phyloP scores from a whole-genome alignment of 2,797 vertebrate species.

The Oreortyx pictus region DNA sequence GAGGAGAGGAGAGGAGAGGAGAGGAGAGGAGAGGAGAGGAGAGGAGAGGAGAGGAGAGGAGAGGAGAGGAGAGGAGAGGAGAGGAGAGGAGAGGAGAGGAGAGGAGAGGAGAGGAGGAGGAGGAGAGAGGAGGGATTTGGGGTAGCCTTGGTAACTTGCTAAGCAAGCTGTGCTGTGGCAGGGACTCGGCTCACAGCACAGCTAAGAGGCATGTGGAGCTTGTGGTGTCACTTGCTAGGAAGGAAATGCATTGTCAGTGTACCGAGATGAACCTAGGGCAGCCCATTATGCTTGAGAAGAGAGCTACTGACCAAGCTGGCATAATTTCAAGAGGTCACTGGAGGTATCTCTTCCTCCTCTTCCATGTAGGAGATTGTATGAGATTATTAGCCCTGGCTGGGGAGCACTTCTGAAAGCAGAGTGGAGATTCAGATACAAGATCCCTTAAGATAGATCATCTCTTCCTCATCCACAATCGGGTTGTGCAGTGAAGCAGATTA shows the following conservation, averaged over 20 bases:
- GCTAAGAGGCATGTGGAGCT: accelerated
- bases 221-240: not conserved
- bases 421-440: not conserved
- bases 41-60: not conserved
- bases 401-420: not conserved
- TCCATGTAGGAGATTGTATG: not conserved
- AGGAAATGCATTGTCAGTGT: accelerated
- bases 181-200: not conserved
- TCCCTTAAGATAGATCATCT: not conserved
- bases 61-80: not conserved
- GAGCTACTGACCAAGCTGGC: not conserved
- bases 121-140: conserved; percentile 23
- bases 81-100: not conserved
- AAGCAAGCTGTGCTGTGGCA: conserved; percentile 57
- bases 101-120: not conserved
- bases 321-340: not conserved
- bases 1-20: not conserved
- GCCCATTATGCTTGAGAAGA: not conserved
- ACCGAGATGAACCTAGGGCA: not conserved
- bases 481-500: not conserved
- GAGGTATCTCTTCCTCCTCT: not conserved
- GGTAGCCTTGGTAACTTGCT: conserved; percentile 42
- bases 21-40: not conserved
- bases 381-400: not conserved
- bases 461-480: not conserved